Evolutionary conservation across 2,888 invertebrate genomes (phyloP), one percentile per base, ranked within the genome.

Genomic region (Phytoseiulus persimilis): DNA sequence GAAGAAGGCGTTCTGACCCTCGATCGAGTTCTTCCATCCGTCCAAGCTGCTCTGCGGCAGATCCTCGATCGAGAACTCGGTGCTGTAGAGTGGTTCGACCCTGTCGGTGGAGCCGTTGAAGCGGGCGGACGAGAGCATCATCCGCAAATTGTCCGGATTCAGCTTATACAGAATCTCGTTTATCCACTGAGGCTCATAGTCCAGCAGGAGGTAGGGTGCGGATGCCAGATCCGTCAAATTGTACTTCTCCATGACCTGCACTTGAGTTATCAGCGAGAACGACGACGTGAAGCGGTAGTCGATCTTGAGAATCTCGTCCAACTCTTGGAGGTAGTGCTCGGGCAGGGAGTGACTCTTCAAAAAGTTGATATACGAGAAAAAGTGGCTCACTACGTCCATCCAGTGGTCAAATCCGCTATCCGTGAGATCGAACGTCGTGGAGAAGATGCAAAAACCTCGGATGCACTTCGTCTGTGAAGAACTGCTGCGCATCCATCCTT

Each of bases 401-500:
- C 87, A 87, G 33, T 87, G 87, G 31, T 87, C 23, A 31, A 87
- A 87, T n/a, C 87, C 87, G n/a, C 45, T 87, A 32, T 87, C 87
- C n/a, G 87, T 87, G n/a, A 87, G 87, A 87, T 87, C 87, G 32
- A 87, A 87, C 87, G 39, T 31, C 45, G 87, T 87, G 87, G 32
- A 33, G 87, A 87, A 87, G 6, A 87, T 45, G 45, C 87, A 87
- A 31, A 87, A 87, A 32, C 87, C 87, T 32, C 87, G 87, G 33
- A 87, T 87, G 87, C 87, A 87, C 87, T 87, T 87, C 32, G 87
- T 87, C 87, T 45, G 45, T 32, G 87, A 87, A 45, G 39, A 33
- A 32, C 87, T 87, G 87, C 87, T 87, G n/a, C 87, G 87, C 87
- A 87, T 87, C 87, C 87, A 87, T 33, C 87, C 87, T 32, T 87